Percentiles rank a stretch among this genome's conserved stretches.
phyloP scores from a whole-genome alignment of 1,140 invertebrate species.

The Antheraea pernyi region DNA sequence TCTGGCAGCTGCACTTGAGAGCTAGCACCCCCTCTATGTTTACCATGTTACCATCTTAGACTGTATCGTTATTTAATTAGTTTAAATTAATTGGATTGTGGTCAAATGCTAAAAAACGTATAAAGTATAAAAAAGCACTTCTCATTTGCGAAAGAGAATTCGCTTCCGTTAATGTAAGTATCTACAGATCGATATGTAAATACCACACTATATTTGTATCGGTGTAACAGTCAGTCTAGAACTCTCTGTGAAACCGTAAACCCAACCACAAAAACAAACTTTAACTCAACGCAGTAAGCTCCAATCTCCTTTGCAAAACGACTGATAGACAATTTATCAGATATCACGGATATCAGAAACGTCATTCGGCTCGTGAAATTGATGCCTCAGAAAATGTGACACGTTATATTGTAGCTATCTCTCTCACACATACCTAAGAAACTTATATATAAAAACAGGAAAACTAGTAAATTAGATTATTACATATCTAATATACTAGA shows the following conservation, averaged over 20 bases:
- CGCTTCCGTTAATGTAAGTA: too few relatives aligned
- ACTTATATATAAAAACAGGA: background rate
- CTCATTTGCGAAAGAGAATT: too few relatives aligned
- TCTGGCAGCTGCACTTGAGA: too few relatives aligned
- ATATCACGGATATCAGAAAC: slow-evolving; percentile 33
- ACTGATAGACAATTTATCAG: slow-evolving; percentile 18
- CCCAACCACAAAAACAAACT: slow-evolving; percentile 3
- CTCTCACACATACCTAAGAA: background rate
- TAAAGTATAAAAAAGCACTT: too few relatives aligned
- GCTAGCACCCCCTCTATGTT: too few relatives aligned
- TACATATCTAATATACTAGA: background rate
- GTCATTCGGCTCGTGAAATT: slow-evolving; percentile 33
- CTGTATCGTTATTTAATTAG: too few relatives aligned
- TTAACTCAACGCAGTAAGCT: slow-evolving; percentile 6
- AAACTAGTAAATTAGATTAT: background rate
- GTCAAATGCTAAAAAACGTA: too few relatives aligned
- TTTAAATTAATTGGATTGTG: too few relatives aligned
- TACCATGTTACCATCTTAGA: too few relatives aligned
- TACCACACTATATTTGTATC: background rate
- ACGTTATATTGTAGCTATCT: slow-evolving; percentile 12
- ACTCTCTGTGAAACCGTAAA: slow-evolving; percentile 5
- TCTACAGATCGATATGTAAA: too few relatives aligned
- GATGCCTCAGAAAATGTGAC: slow-evolving; percentile 30
- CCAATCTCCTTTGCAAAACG: slow-evolving; percentile 6
- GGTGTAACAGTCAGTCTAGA: slow-evolving; percentile 22